These are phyloP conservation scores for Zaprionus davidi DNA, from an alignment of 1,140 invertebrate species.

Conservation along the genomic window DNA sequence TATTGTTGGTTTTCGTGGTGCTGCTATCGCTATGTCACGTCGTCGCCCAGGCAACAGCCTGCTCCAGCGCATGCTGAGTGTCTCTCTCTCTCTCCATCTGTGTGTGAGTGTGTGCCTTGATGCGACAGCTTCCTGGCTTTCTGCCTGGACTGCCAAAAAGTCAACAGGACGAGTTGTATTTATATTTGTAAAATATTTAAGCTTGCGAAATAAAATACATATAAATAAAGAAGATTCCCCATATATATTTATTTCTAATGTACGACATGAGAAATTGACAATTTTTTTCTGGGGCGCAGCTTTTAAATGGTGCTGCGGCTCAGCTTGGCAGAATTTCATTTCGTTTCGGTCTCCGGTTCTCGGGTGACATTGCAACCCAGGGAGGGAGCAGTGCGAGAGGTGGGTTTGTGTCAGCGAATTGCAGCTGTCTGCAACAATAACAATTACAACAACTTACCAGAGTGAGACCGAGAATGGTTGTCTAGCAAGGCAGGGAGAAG, in stretches of 20 bases:
- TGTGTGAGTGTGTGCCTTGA: background rate
- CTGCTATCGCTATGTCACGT: conserved; percentile 13
- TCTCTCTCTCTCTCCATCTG: background rate
- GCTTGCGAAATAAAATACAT: conserved; percentile 1
- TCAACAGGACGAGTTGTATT: background rate
- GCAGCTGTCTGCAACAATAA: conserved; percentile 7
- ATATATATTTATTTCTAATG: conserved; percentile 18
- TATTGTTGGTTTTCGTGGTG: conserved; percentile 13
- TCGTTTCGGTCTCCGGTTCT: conserved; percentile 2
- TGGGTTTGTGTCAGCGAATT: background rate
- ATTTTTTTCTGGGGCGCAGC: conserved; percentile 2
- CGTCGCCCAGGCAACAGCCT: conserved; percentile 1
- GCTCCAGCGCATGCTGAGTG: background rate
- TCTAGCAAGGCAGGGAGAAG: background rate
- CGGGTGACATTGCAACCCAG: background rate
- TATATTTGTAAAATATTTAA: conserved; percentile 11
- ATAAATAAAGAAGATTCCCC: background rate
- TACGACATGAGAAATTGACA: conserved; percentile 10
- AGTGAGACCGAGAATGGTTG: background rate
- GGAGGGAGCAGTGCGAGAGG: background rate
- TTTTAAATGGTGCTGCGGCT: conserved; percentile 1
- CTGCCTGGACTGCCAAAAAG: conserved; percentile 25
- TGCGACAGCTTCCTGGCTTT: conserved; percentile 22
- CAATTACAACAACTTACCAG: conserved; percentile 6
- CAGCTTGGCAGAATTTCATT: conserved; percentile 9